Evolutionary conservation across 1,140 invertebrate genomes (phyloP).

Genomic region (Propsilocerus akamusi): DNA sequence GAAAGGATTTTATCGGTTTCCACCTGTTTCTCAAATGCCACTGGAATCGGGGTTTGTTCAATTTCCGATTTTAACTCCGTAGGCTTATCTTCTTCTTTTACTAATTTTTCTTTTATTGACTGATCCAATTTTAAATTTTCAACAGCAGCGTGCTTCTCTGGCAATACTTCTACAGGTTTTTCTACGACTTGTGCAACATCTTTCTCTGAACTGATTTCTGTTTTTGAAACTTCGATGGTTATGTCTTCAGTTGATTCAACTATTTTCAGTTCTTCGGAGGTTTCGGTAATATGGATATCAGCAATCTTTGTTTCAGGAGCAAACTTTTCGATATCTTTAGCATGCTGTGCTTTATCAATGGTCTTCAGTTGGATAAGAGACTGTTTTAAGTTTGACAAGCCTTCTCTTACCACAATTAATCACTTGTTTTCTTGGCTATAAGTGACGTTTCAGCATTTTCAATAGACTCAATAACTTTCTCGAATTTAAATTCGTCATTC

Average conservation of each 20-base stretch:
- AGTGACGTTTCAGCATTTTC: neutral
- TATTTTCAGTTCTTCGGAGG: neutral
- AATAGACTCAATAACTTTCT: neutral
- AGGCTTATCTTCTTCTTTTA: conserved; percentile 4
- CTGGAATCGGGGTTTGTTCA: neutral
- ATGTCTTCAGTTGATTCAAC: conserved; percentile 7
- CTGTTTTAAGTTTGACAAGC: neutral
- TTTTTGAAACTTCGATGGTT: conserved; percentile 8
- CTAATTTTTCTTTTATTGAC: conserved; percentile 6
- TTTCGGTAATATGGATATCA: neutral
- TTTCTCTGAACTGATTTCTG: conserved; percentile 8
- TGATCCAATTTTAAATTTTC: conserved; percentile 5
- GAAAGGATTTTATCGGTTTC: conserved; percentile 6
- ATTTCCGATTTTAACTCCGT: neutral
- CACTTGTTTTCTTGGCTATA: neutral
- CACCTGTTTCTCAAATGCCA: neutral
- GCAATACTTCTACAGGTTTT: neutral
- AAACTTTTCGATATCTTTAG: no score
- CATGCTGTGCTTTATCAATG: no score
- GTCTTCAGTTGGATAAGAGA: neutral
- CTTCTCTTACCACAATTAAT: neutral
- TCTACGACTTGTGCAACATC: conserved; percentile 8
- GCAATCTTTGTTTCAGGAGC: neutral
- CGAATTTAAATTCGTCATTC: neutral
- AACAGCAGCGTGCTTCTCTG: conserved; percentile 7